Conservation (phyloP, 2,888 invertebrate species). For the Lasioglossum lativentre region DNA sequence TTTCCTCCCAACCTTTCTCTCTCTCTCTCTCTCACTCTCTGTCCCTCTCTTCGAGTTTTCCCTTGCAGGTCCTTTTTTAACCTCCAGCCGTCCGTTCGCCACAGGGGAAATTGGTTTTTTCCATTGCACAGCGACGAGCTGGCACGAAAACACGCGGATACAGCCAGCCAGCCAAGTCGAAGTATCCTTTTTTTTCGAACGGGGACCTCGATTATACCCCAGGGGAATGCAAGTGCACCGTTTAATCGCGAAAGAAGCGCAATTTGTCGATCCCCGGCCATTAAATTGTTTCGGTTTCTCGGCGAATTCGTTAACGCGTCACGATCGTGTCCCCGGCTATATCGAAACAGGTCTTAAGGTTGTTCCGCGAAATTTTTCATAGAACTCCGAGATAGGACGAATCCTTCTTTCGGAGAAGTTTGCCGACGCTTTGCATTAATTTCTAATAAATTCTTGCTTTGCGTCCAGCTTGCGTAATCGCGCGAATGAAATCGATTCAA, state of each 20-base stretch:
- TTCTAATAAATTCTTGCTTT: not conserved
- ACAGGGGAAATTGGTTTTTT: slow-evolving; percentile 74
- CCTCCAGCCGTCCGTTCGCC: slow-evolving; percentile 62
- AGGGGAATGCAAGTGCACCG: slow-evolving; percentile 57
- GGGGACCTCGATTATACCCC: slow-evolving; percentile 60
- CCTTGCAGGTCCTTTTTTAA: slow-evolving; percentile 16
- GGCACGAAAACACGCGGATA: slow-evolving; percentile 67
- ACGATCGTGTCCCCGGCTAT: not conserved
- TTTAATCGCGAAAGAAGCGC: slow-evolving; percentile 65
- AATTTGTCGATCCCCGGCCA: slow-evolving; percentile 64
- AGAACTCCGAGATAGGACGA: not conserved
- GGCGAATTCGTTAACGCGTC: slow-evolving; percentile 44
- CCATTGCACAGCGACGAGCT: slow-evolving; percentile 68
- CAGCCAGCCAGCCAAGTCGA: slow-evolving; percentile 45
- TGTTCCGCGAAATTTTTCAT: not conserved
- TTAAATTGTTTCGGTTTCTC: slow-evolving; percentile 58
- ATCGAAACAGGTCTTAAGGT: not conserved
- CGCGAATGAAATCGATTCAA: not conserved
- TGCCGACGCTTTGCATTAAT: not conserved
- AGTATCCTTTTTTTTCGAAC: slow-evolving; percentile 56
- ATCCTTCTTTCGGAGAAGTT: not conserved
- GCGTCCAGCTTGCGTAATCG: not conserved
- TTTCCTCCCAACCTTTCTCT: slow-evolving; percentile 20
- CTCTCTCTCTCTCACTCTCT: slow-evolving; percentile 9
- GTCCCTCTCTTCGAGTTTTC: not conserved